These are phyloP conservation scores for Metaphire vulgaris DNA, from an alignment of 1,140 invertebrate species.

Conservation along the genomic window DNA sequence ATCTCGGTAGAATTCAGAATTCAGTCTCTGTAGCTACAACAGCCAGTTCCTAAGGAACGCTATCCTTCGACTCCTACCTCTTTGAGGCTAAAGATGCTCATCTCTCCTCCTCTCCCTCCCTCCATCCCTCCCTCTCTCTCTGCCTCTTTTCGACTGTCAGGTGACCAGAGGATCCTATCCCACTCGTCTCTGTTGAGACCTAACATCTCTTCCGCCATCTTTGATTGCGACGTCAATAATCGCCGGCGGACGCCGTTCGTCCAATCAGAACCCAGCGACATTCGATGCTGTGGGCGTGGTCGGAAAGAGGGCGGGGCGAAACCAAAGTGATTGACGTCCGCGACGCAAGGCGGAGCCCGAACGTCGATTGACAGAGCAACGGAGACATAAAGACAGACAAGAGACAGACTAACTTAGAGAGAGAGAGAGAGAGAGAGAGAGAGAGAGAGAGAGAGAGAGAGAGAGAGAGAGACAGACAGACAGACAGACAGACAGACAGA, in stretches of 20 bases:
- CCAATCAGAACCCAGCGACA: neutral
- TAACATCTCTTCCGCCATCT: neutral
- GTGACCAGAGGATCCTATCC: neutral
- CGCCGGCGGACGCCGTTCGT: too few relatives aligned
- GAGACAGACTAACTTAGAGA: slow-evolving; percentile 9
- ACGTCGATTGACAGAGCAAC: neutral
- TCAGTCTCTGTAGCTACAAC: neutral
- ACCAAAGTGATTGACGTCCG: too few relatives aligned
- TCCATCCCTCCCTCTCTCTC: neutral
- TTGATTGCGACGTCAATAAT: neutral
- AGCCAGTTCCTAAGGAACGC: neutral
- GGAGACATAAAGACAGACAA: slow-evolving; percentile 7
- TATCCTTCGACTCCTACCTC: neutral
- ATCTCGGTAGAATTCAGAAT: too few relatives aligned
- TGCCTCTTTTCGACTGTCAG: neutral
- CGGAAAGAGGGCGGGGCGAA: too few relatives aligned
- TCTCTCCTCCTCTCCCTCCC: neutral
- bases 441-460: slow-evolving; percentile 30
- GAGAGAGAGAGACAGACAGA: slow-evolving; percentile 32
- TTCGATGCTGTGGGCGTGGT: too few relatives aligned
- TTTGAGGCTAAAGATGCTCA: neutral
- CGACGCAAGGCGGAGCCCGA: too few relatives aligned
- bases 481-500: slow-evolving; percentile 22
- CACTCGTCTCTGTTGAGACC: neutral
- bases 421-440: slow-evolving; percentile 18